Evolutionary conservation across 2,888 invertebrate species (phyloP).

Genomic region (Lordiphosa andalusiaca): DNA sequence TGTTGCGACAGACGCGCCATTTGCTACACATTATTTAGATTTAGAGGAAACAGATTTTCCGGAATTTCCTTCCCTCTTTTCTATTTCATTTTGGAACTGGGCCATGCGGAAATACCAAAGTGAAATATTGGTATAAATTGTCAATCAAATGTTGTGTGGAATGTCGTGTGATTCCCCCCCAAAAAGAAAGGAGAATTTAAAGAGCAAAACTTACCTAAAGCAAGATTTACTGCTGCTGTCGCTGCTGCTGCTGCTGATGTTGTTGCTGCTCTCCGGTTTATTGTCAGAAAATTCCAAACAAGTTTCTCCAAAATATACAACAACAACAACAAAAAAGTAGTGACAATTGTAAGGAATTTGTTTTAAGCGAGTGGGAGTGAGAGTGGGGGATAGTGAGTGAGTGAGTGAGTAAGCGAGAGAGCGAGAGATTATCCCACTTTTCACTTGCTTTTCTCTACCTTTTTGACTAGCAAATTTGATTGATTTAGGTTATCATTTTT

Average conservation of each 20-base stretch:
- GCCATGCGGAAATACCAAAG: slow-evolving; percentile 59
- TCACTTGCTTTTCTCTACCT: slow-evolving; percentile 27
- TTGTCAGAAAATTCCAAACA: slow-evolving; percentile 45
- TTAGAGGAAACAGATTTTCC: slow-evolving; percentile 9
- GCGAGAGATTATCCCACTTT: slow-evolving; percentile 6
- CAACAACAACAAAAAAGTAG: slow-evolving; percentile 24
- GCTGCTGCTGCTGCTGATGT: not conserved
- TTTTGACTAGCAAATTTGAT: slow-evolving; percentile 59
- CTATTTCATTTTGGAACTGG: slow-evolving; percentile 37
- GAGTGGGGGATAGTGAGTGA: slow-evolving; percentile 4
- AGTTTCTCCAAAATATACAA: slow-evolving; percentile 23
- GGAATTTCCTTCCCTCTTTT: slow-evolving; percentile 10
- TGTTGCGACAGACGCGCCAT: slow-evolving; percentile 59
- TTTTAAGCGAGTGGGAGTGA: not conserved
- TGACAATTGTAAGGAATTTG: slow-evolving; percentile 30
- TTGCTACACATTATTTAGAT: slow-evolving; percentile 71
- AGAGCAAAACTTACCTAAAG: slow-evolving; percentile 11
- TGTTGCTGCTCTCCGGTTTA: slow-evolving; percentile 27
- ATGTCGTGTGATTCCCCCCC: slow-evolving; percentile 13
- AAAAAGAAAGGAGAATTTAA: slow-evolving; percentile 1
- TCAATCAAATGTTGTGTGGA: slow-evolving; percentile 27
- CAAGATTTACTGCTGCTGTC: slow-evolving; percentile 2
- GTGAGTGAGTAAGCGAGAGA: slow-evolving; percentile 22
- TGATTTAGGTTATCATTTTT: slow-evolving; percentile 63
- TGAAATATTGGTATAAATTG: slow-evolving; percentile 31